Percentiles rank a stretch among this genome's conserved stretches.
Evolutionary conservation across 2,888 invertebrate species (phyloP).

Genomic region (Tortricodes alternella): DNA sequence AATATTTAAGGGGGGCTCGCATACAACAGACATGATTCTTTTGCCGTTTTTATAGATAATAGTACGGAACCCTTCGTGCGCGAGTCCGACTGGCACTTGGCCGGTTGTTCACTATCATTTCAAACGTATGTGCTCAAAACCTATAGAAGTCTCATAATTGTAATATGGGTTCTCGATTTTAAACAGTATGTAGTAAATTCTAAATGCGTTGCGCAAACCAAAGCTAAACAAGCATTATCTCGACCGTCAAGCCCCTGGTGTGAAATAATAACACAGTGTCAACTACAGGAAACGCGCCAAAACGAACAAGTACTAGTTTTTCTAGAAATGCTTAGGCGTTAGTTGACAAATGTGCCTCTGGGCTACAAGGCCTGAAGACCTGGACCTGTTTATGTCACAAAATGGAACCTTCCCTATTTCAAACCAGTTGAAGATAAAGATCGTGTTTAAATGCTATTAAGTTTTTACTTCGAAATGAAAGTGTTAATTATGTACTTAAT

Average conservation of each 20-base stretch:
- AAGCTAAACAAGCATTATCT: not conserved
- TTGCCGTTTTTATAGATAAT: too few relatives aligned
- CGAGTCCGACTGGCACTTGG: too few relatives aligned
- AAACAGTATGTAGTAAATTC: too few relatives aligned
- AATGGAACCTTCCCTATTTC: conserved; percentile 5
- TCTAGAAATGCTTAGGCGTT: not conserved
- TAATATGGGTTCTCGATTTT: too few relatives aligned
- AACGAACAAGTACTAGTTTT: not conserved
- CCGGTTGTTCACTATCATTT: too few relatives aligned
- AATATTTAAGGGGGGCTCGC: too few relatives aligned
- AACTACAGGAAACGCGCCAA: conserved; percentile 5
- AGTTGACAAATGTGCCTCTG: conserved; percentile 11
- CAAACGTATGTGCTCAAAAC: too few relatives aligned
- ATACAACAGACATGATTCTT: too few relatives aligned
- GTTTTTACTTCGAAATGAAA: conserved; percentile 5
- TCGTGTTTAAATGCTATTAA: conserved; percentile 1
- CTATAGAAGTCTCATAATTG: too few relatives aligned
- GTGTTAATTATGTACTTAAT: not conserved
- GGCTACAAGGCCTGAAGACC: conserved; percentile 6
- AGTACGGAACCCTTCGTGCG: too few relatives aligned
- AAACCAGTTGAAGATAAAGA: conserved; percentile 11
- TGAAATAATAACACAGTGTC: not conserved
- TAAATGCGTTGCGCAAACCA: too few relatives aligned
- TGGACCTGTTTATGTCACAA: conserved; percentile 1
- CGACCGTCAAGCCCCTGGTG: not conserved